Base-by-base conservation (phyloP, 2,113 vertebrate genomes). In the Mesoclemmys tuberculata region DNA sequence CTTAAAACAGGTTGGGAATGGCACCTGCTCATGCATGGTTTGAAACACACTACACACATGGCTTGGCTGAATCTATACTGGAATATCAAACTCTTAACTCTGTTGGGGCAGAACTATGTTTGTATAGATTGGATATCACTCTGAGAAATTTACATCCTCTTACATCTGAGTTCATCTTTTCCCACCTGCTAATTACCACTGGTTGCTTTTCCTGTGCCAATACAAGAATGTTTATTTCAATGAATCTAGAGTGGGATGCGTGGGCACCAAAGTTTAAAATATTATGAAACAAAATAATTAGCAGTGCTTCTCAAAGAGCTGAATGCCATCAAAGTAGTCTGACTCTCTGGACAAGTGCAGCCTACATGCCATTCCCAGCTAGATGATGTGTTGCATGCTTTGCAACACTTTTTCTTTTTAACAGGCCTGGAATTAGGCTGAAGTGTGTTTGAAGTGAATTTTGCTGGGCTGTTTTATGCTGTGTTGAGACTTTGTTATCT, bases 311-410 rank as follows among this genome's bases (percentile, higher is more conserved):
- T 77, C 74, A 27, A 24, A 71, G 35, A 77, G 38, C 44, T 77
- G 74, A 77, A 46, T 7, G 29, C 41, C 13, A 27, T 77, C 41
- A 44, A 41, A 77, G 29, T 77, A 77, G 41, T 77, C 41, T 77
- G 24, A 41, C 19, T 38, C n/a, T 38, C 5, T 38, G 64, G 35
- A 71, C 26, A 46, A 27, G 74, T 22, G 4, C 44, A 41, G 0
- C 21, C 77, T 27, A 52, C 75, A 49, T 79, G 93, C 8, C 18
- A 9, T 58, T 88, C 81, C 38, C 24, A 77, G 87, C 14, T 27
- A 12, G 79, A 79, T 68, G 78, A 74, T 46, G 12, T 1, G 0
- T 4, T 22, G 79, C 26, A 61, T 19, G 0, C 21, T 1, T 1
- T 1, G 9, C 54, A 49, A 2, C 0, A 44, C 78, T 84, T 48